A percentile compares a stretch with the other conserved stretches of the same genome.
These are phyloP conservation scores for Drosophila teissieri DNA, from an alignment of 1,140 invertebrate genomes.

Conservation along the genomic window DNA sequence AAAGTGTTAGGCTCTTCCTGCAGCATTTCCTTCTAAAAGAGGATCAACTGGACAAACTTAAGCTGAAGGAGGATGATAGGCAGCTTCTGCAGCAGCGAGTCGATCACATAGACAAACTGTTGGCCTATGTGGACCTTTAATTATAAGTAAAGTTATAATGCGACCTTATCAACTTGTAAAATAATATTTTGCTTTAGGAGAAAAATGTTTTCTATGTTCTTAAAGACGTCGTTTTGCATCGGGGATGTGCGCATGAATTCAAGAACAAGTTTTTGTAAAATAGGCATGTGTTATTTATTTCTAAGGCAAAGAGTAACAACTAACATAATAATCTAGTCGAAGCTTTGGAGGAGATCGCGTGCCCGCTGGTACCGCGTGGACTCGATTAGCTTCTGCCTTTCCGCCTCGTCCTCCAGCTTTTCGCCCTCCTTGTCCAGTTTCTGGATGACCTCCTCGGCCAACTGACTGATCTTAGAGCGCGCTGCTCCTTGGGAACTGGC, in stretches of 20 bases:
- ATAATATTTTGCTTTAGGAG: background rate
- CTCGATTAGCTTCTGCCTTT: slow-evolving; percentile 73
- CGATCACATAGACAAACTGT: slow-evolving; percentile 86
- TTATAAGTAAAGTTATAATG: slow-evolving; percentile 9
- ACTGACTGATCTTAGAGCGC: slow-evolving; percentile 86
- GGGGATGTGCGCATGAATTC: too few species aligned
- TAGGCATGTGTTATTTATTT: background rate
- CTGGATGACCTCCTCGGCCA: slow-evolving; percentile 88
- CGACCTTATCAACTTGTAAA: slow-evolving; percentile 5
- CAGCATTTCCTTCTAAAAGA: slow-evolving; percentile 90
- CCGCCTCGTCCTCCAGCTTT: slow-evolving; percentile 67
- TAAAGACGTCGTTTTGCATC: too few species aligned
- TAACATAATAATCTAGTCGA: slow-evolving; percentile 45
- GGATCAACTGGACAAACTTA: slow-evolving; percentile 83
- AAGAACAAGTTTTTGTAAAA: background rate
- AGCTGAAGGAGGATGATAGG: slow-evolving; percentile 85
- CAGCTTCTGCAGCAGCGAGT: slow-evolving; percentile 85
- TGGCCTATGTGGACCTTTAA: slow-evolving; percentile 83
- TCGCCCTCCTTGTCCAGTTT: slow-evolving; percentile 86
- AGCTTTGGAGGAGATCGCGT: slow-evolving; percentile 85
- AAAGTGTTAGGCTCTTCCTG: slow-evolving; percentile 90
- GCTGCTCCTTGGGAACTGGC: slow-evolving; percentile 88
- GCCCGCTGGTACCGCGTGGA: slow-evolving; percentile 85
- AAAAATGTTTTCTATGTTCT: background rate
- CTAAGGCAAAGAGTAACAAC: slow-evolving; percentile 53